A percentile compares a stretch with the other conserved stretches of the same genome.
These are phyloP conservation scores for Sebastes dallii DNA, from an alignment of 2,797 vertebrate species.

Conservation along the genomic window DNA sequence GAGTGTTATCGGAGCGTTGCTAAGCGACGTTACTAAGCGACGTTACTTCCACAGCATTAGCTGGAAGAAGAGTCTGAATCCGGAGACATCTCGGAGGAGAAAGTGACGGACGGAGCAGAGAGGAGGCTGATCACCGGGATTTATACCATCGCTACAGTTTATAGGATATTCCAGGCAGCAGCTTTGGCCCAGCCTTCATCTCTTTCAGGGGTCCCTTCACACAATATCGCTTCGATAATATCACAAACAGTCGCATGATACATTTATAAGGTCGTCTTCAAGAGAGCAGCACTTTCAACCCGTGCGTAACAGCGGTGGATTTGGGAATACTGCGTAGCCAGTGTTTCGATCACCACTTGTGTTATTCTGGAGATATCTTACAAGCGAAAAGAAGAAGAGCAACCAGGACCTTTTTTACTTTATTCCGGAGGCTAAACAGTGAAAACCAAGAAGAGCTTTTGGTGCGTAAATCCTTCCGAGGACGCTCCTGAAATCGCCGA, in stretches of 20 bases:
- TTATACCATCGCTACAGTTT: slow-evolving; percentile 63
- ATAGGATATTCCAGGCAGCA: slow-evolving; percentile 63
- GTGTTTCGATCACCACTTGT: slow-evolving; percentile 34
- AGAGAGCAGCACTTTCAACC: slow-evolving; percentile 61
- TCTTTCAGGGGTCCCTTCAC: slow-evolving; percentile 57
- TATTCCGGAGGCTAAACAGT: slow-evolving; percentile 63
- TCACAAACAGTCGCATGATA: slow-evolving; percentile 30
- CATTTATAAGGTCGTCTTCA: slow-evolving; percentile 35
- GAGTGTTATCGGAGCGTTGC: slow-evolving; percentile 33
- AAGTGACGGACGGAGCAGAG: slow-evolving; percentile 79
- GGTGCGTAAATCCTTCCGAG: slow-evolving; percentile 76
- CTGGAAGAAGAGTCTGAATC: slow-evolving; percentile 62
- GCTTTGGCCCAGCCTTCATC: slow-evolving; percentile 54
- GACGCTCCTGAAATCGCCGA: slow-evolving; percentile 71
- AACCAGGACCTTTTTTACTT: slow-evolving; percentile 59
- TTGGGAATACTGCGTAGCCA: slow-evolving; percentile 62
- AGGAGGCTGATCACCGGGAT: slow-evolving; percentile 71
- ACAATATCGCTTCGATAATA: slow-evolving; percentile 48
- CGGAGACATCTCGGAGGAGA: slow-evolving; percentile 70
- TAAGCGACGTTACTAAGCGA: slow-evolving; percentile 33
- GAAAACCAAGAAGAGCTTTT: slow-evolving; percentile 58
- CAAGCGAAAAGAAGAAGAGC: slow-evolving; percentile 51
- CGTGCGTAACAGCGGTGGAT: slow-evolving; percentile 71
- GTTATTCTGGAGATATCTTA: slow-evolving; percentile 49
- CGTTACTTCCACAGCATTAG: slow-evolving; percentile 40